Conservation (phyloP, 1,140 invertebrate genomes). For the Drosophila mayri region DNA sequence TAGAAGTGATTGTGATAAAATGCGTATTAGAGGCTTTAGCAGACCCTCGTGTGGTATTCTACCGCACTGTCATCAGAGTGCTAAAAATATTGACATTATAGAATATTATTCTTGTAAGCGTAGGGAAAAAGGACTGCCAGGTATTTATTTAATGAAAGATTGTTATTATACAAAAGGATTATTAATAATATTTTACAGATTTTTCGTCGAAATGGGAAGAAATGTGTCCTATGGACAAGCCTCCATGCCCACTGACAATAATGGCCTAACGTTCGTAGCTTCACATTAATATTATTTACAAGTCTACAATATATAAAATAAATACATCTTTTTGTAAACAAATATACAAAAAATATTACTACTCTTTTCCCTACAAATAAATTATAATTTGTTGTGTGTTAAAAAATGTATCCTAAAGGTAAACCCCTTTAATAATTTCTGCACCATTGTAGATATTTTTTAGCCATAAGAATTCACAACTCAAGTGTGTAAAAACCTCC, state of each 20-base stretch:
- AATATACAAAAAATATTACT: too few species aligned
- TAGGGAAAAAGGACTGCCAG: background rate
- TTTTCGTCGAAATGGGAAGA: too few species aligned
- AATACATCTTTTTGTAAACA: too few species aligned
- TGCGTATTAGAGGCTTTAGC: too few species aligned
- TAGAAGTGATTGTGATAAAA: too few species aligned
- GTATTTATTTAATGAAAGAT: background rate
- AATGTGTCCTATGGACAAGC: background rate
- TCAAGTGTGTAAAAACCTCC: slow-evolving; percentile 15
- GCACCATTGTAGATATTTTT: background rate
- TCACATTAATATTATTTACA: too few species aligned
- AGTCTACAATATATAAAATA: too few species aligned
- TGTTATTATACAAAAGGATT: background rate
- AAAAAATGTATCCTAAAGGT: too few species aligned
- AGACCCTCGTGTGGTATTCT: background rate
- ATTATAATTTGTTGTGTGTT: too few species aligned
- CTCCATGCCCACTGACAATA: background rate
- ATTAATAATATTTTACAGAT: background rate
- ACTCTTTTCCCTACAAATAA: too few species aligned
- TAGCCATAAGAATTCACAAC: slow-evolving; percentile 9
- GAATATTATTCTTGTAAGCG: background rate
- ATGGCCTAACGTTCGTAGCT: too few species aligned
- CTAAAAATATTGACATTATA: background rate
- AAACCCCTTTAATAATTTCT: background rate
- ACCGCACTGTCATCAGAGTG: background rate